Evolutionary conservation across 2,888 invertebrate species (phyloP), one percentile per base, ranked within the genome.

Genomic region (Drosophila affinis): DNA sequence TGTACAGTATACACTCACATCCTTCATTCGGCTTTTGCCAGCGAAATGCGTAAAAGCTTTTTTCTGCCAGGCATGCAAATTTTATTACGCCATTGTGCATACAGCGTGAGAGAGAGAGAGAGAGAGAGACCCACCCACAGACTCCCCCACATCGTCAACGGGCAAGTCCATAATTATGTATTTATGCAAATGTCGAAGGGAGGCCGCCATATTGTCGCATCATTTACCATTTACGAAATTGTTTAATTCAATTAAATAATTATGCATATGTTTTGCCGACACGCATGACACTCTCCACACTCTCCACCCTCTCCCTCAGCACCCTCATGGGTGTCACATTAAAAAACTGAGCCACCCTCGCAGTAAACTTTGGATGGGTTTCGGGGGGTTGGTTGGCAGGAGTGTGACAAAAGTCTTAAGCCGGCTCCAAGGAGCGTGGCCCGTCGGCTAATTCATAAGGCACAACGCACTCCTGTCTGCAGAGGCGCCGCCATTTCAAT

Each of bases 201-300:
- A 53, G 81, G 76, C 88, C 79, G 80, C 79, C 75, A 85, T 77
- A 75, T 74, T 58, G 81, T 62, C 81, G 73, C 58, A 80, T 87
- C 88, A 89, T 62, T 76, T 82, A 89, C 69, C 86, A 87, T 87
- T 88, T 87, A 89, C 86, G 89, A 88, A 86, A 89, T 86, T 89
- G 89, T 86, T 77, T 90, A 89, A 89, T 89, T 89, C 90, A 89
- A 90, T 89, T 90, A 90, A 89, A 89, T 88, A 90, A 90, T 89
- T 90, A 90, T 77, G 89, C 89, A 87, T 89, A 90, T 87, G 89
- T 39, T 39, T 39, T 39, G 7, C 39, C 39, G 39, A 39, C 39
- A 39, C 71, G 72, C 70, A 74, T 78, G 70, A 76, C 74, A 81
- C 85, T 72, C 34, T 12, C 75, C 72, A 52, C 79, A 44, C 24